Conservation (phyloP, 2,888 invertebrate genomes). For the Anticlea derivata region DNA sequence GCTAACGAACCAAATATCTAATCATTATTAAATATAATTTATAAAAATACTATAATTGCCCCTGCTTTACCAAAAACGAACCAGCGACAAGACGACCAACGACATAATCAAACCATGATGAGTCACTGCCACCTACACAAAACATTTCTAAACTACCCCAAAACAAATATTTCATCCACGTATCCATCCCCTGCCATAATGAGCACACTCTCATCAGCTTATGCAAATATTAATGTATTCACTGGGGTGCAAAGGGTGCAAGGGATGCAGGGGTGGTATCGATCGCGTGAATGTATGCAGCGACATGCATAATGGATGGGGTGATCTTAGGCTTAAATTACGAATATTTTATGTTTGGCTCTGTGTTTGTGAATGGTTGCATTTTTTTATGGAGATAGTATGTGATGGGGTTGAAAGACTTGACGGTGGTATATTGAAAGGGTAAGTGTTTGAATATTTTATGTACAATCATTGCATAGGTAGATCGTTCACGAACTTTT, state of each 20-base stretch:
- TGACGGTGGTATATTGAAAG: not conserved
- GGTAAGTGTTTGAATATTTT: not conserved
- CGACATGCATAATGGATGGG: slow-evolving; percentile 45
- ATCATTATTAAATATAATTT: too few species aligned
- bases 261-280: slow-evolving; percentile 5
- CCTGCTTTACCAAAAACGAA: too few species aligned
- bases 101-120: not conserved
- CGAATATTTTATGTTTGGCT: slow-evolving; percentile 11
- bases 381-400: slow-evolving; percentile 4
- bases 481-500: too few species aligned
- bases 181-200: slow-evolving; percentile 41
- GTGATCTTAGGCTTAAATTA: slow-evolving; percentile 11
- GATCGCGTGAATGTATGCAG: slow-evolving; percentile 34
- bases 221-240: slow-evolving; percentile 58
- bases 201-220: slow-evolving; percentile 59
- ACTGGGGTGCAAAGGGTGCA: slow-evolving; percentile 11
- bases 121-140: slow-evolving; percentile 4
- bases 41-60: too few species aligned
- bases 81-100: too few species aligned
- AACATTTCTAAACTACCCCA: slow-evolving; percentile 17
- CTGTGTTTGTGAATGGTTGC: not conserved
- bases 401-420: slow-evolving; percentile 13
- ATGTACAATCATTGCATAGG: not conserved
- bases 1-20: too few species aligned
- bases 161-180: slow-evolving; percentile 24